Evolutionary conservation across 1,140 invertebrate species (phyloP).

Genomic region (Andricus grossulariae): DNA sequence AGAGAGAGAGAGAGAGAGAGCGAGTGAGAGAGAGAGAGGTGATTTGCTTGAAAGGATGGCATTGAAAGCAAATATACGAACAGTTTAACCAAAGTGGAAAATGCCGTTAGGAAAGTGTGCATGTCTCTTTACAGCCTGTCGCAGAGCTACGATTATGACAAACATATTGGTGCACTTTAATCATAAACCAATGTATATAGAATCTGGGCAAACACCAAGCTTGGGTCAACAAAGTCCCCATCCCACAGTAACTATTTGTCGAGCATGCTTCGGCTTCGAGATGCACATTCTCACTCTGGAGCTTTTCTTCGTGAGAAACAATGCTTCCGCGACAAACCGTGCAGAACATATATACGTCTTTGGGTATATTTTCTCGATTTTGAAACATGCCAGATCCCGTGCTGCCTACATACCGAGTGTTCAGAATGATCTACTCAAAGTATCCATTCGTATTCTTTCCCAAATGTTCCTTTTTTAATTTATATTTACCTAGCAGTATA

Average conservation of each 20-base stretch:
- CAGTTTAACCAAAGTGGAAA: conserved; percentile 28
- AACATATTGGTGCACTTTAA: conserved; percentile 30
- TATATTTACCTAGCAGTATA: neutral
- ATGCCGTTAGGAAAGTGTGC: conserved; percentile 22
- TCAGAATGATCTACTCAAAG: neutral
- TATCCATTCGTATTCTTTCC: neutral
- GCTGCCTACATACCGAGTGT: neutral
- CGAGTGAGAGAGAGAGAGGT: too few species aligned
- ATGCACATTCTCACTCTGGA: conserved; percentile 18
- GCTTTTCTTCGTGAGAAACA: conserved; percentile 3
- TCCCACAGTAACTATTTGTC: conserved; percentile 13
- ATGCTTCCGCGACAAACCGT: conserved; percentile 20
- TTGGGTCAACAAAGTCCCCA: conserved; percentile 19
- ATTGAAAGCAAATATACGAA: conserved; percentile 1
- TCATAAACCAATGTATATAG: conserved; percentile 27
- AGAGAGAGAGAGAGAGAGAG: neutral
- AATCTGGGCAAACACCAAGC: conserved; percentile 27
- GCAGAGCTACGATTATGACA: conserved; percentile 23
- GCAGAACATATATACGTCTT: neutral
- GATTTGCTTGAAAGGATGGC: neutral
- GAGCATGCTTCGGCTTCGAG: conserved; percentile 24
- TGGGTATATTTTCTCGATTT: conserved; percentile 9
- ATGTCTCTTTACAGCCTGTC: conserved; percentile 19
- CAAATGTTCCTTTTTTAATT: neutral
- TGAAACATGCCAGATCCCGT: neutral